These are phyloP conservation scores for Archips xylosteana DNA, from an alignment of 2,888 invertebrate species.

Conservation along the genomic window DNA sequence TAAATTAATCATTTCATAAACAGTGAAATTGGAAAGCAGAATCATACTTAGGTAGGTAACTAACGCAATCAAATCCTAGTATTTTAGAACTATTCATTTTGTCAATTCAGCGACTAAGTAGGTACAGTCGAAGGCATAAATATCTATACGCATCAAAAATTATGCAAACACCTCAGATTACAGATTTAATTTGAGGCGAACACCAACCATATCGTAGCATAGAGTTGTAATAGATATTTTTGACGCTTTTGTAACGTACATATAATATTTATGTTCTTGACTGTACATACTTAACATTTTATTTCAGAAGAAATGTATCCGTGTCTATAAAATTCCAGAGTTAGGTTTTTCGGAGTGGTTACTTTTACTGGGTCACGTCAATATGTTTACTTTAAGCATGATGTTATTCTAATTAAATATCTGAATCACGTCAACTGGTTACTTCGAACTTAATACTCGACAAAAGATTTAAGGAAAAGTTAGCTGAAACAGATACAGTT, in stretches of 20 bases:
- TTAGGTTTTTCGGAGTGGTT: not conserved
- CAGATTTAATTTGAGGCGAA: too few species aligned
- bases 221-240: too few species aligned
- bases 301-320: not conserved
- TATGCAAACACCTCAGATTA: too few species aligned
- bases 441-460: conserved; percentile 20
- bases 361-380: conserved; percentile 8
- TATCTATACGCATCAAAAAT: too few species aligned
- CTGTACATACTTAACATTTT: not conserved
- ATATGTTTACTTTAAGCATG: conserved; percentile 11
- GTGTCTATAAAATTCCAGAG: not conserved
- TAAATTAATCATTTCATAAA: not conserved
- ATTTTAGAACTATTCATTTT: not conserved
- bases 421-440: conserved; percentile 28
- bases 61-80: not conserved
- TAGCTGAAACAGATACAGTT: conserved; percentile 4
- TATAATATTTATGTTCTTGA: too few species aligned
- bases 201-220: too few species aligned
- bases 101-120: not conserved
- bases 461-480: conserved; percentile 33
- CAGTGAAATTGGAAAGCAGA: not conserved
- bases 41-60: not conserved
- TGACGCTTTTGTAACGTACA: too few species aligned
- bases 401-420: conserved; percentile 35
- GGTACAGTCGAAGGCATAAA: too few species aligned